Percentiles rank a stretch among this genome's conserved stretches.
Conservation (phyloP, 1,140 invertebrate genomes). For the Arion vulgaris region DNA sequence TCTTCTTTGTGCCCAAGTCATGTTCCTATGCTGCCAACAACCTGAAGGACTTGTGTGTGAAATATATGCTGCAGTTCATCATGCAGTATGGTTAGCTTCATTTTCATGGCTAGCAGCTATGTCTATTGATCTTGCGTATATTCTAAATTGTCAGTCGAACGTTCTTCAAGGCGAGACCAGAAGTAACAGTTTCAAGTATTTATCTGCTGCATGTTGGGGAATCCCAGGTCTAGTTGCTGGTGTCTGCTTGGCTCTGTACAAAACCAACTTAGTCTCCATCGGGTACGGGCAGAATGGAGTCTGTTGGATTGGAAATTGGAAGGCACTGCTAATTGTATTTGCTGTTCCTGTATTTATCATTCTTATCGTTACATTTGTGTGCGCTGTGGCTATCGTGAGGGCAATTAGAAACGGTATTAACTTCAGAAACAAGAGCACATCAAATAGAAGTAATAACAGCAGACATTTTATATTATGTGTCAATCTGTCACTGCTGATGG, state of each 20-base stretch:
- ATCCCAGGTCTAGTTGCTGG: slow-evolving; percentile 8
- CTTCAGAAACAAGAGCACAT: slow-evolving; percentile 51
- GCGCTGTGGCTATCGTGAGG: slow-evolving; percentile 58
- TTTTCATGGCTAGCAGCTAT: slow-evolving; percentile 77
- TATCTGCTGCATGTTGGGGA: neutral
- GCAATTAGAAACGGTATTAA: slow-evolving; percentile 64
- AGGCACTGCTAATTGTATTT: slow-evolving; percentile 55
- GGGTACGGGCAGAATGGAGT: slow-evolving; percentile 30
- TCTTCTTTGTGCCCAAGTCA: slow-evolving; percentile 70
- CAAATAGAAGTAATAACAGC: slow-evolving; percentile 43
- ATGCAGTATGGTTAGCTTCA: slow-evolving; percentile 74
- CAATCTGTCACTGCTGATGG: slow-evolving; percentile 69
- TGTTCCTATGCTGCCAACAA: slow-evolving; percentile 57
- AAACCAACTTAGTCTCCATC: neutral
- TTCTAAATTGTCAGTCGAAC: slow-evolving; percentile 65
- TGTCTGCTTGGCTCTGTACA: slow-evolving; percentile 6
- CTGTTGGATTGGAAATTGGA: slow-evolving; percentile 69
- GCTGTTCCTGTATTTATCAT: slow-evolving; percentile 57
- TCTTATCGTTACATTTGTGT: slow-evolving; percentile 52
- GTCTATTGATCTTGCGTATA: slow-evolving; percentile 78
- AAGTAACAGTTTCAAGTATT: neutral
- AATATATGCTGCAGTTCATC: slow-evolving; percentile 70
- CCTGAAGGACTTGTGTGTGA: slow-evolving; percentile 45
- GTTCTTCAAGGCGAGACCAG: neutral
- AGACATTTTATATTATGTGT: slow-evolving; percentile 73